These are phyloP conservation scores for Ataeniobius toweri DNA, from an alignment of 2,797 vertebrate genomes.

Conservation along the genomic window DNA sequence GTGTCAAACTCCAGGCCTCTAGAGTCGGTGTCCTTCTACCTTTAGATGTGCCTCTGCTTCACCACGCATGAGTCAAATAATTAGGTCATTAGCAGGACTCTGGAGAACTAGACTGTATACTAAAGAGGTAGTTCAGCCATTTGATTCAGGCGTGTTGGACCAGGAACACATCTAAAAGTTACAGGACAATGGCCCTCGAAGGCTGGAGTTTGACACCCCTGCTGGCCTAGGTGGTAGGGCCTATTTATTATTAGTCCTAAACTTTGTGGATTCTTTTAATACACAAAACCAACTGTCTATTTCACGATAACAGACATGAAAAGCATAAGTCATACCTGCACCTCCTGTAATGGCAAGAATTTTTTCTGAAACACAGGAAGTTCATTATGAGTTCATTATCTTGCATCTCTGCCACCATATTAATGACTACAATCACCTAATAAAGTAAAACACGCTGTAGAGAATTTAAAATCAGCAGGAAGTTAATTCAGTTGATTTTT, in stretches of 20 bases:
- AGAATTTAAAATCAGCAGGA: background rate
- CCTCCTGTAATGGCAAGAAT: background rate
- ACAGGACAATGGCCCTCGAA: too few relatives aligned
- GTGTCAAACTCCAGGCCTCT: too few relatives aligned
- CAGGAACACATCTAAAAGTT: too few relatives aligned
- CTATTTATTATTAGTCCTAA: background rate
- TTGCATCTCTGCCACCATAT: background rate
- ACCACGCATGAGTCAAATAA: too few relatives aligned
- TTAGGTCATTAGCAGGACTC: too few relatives aligned
- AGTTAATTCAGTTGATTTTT: background rate
- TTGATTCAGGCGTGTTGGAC: too few relatives aligned
- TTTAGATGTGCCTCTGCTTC: too few relatives aligned
- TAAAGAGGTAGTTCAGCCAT: too few relatives aligned
- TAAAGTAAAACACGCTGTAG: background rate
- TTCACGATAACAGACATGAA: background rate
- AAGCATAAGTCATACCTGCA: conserved; percentile 10
- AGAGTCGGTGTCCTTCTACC: too few relatives aligned
- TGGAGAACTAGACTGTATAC: too few relatives aligned
- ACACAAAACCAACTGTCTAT: background rate
- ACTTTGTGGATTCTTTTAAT: background rate
- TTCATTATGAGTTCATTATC: background rate
- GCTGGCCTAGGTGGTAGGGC: background rate
- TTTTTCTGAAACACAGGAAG: conserved; percentile 22
- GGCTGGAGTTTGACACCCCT: too few relatives aligned
- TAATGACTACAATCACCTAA: background rate